Evolutionary conservation across 2,888 invertebrate genomes (phyloP), one percentile per base, ranked within the genome.

Genomic region (Caenorhabditis sp.): DNA sequence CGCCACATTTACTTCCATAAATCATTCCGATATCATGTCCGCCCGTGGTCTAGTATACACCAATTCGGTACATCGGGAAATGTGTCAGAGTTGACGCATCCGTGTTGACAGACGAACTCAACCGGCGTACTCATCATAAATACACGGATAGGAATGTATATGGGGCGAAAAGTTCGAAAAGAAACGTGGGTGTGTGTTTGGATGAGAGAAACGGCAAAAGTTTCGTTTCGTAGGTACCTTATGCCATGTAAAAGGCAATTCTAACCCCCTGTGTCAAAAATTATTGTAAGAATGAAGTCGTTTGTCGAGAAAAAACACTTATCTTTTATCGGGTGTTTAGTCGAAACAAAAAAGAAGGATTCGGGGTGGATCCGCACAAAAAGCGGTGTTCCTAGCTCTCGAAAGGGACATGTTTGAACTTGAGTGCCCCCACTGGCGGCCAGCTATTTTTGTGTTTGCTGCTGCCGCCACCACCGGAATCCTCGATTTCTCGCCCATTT

Each of bases 401-500:
- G 48, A 68, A 68, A 50, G 56, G 37, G 63, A 41, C 66, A 74
- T 74, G 66, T 74, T 74, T 56, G 55, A 74, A 74, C 74, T 74
- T 68, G 62, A 74, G 74, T 74, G 62, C 55, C 73, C 52, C 50
- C 66, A 48, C 27, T 43, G 37, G 52, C 56, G 62, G 56, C 59
- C 73, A 73, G 73, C 65, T 73, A 73, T 73, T 73, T 73, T 73
- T 73, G 73, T 63, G 56, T 68, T 50, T 73, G 63, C 59, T 39
- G 20, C 39, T 55, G 32, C 53, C 41, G 41, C 61, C 70, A 53
- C 52, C 70, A 71, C 70, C 70, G 70, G 59, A 61, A 53, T 65
- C 65, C 73, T 73, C 65, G 56, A 52, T 65, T 59, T 56, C 58
- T 73, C 58, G 52, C 65, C 62, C 62, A 52, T 62, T 72, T 52